Base-by-base conservation (phyloP, 2,113 vertebrate species). In the Ptilorrhoa leucosticta region DNA sequence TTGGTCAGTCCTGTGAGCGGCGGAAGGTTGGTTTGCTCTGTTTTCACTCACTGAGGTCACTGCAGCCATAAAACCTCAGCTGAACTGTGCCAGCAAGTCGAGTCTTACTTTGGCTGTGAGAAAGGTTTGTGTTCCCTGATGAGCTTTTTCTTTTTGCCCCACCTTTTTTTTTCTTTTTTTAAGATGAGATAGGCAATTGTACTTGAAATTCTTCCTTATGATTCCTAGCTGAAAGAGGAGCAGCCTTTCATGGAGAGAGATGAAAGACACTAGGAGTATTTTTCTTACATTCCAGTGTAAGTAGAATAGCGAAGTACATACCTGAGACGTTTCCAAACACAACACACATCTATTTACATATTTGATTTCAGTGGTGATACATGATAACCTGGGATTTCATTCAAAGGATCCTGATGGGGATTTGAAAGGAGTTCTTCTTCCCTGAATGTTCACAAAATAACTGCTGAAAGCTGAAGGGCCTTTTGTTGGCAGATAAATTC, bases 291-390 rank as follows among this genome's bases (percentile, higher is more conserved):
- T 97, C 97, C 96, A 96, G 45, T 84, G 56, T 96, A 96, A 97
- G 95, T 84, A 95, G 92, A 96, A 97, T 97, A 97, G 95, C 64
- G 68, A 95, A 97, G 97, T 97, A 95, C 97, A 97, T 97, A 96
- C 96, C 97, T 97, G 97, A 97, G 94, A 82, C 63, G 47, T 92
- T 97, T 97, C 97, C 97, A 97, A 97, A 96, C 89, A 97, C 76
- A 97, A 97, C 96, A 97, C 61, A 96, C 82, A 83, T 97, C 96
- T 96, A 93, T 95, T 97, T 97, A 97, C 93, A 96, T 97, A 96
- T 94, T 96, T 97, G 95, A 97, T 97, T 97, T 97, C 95, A 94
- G 84, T 86, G 84, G 94, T 94, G 96, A 97, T 97, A 96, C 87
- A 94, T 94, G 95, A 96, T 97, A 97, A 95, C 92, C 94, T 97